Evolutionary conservation across 1,140 invertebrate genomes (phyloP).

Genomic region (Drosophila bifasciata): DNA sequence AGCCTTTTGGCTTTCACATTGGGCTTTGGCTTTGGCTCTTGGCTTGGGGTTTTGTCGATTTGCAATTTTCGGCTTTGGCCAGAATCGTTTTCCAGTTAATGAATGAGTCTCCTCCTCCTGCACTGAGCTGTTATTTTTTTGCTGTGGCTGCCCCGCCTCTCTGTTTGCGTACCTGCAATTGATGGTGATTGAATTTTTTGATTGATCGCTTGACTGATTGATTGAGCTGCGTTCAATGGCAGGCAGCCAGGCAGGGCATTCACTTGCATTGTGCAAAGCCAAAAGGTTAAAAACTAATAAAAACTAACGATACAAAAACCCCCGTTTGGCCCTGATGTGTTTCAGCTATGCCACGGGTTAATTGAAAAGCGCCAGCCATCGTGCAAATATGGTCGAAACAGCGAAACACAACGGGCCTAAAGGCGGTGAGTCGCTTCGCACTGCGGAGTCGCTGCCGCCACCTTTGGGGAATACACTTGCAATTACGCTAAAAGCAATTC

Average conservation of each 20-base stretch:
- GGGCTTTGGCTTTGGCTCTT: neutral
- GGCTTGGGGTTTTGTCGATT: constrained; percentile 45
- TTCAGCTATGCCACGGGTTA: no score
- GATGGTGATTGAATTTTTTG: constrained; percentile 79
- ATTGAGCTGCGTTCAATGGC: constrained; percentile 30
- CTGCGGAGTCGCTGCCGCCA: constrained; percentile 45
- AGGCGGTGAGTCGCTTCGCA: no score
- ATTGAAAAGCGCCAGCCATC: constrained; percentile 62
- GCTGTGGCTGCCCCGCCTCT: constrained; percentile 15
- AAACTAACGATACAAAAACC: constrained; percentile 24
- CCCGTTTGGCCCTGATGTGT: no score
- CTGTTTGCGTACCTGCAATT: constrained; percentile 53
- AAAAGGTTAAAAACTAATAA: constrained; percentile 77
- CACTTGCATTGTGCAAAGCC: constrained; percentile 13
- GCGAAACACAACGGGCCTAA: constrained; percentile 59
- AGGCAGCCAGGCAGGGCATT: neutral
- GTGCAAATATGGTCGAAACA: constrained; percentile 55
- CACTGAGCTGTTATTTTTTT: constrained; percentile 39
- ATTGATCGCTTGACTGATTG: constrained; percentile 79
- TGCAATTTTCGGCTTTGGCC: constrained; percentile 62
- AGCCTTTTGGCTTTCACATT: no score
- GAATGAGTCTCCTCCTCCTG: constrained; percentile 70
- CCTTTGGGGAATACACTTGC: constrained; percentile 71
- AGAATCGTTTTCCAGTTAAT: constrained; percentile 68
- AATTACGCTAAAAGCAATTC: constrained; percentile 82